Evolutionary conservation across 2,797 vertebrate genomes (phyloP).

Genomic region (Stomatorhinus walkeri): DNA sequence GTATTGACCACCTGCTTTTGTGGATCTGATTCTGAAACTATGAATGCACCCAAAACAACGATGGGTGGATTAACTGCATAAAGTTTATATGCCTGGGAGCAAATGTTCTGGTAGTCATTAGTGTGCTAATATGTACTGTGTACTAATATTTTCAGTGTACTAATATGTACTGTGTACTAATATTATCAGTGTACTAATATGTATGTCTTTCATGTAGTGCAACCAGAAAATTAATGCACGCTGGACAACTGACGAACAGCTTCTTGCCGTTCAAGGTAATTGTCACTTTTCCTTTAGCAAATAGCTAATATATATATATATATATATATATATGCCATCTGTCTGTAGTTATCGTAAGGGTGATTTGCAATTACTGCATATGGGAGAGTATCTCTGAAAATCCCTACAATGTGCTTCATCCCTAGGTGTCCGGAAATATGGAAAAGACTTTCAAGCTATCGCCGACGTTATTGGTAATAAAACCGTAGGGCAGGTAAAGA

Average conservation of each 20-base stretch:
- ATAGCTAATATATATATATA: background rate
- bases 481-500: constrained; percentile 97
- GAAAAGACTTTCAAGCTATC: constrained; percentile 99
- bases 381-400: background rate
- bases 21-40: background rate
- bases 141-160: background rate
- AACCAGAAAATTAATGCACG: constrained; percentile 98
- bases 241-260: constrained; percentile 98
- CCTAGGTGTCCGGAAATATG: constrained; percentile 91
- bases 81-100: background rate
- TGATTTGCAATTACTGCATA: background rate
- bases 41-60: background rate
- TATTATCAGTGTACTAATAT: background rate
- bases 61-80: background rate
- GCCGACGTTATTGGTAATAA: constrained; percentile 99
- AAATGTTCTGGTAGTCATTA: background rate
- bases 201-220: constrained; percentile 62
- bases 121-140: background rate
- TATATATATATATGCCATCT: background rate
- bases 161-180: background rate
- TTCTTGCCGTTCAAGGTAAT: constrained; percentile 95
- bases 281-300: background rate
- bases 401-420: background rate
- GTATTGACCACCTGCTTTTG: background rate
- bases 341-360: background rate